These are phyloP conservation scores for Aproaerema taeniolella DNA, from an alignment of 2,888 invertebrate species.

Conservation along the genomic window DNA sequence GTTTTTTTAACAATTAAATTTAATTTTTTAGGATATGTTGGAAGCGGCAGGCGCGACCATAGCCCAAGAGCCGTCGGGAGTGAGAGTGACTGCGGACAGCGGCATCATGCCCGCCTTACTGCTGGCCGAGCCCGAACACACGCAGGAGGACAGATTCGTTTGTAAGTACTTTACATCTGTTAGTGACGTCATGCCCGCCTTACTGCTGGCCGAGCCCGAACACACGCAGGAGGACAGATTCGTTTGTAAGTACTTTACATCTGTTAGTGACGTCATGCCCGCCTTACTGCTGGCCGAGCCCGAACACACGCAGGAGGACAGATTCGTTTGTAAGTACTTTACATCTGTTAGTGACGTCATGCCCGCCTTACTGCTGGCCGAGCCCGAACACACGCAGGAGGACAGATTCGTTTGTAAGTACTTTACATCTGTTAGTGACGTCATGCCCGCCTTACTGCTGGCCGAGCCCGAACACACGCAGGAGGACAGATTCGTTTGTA, in stretches of 20 bases:
- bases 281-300: constrained; percentile 58
- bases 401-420: constrained; percentile 57
- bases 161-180: constrained; percentile 37
- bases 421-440: too few species aligned
- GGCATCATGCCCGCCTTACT: constrained; percentile 39
- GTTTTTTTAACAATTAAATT: too few species aligned
- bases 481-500: constrained; percentile 57
- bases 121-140: constrained; percentile 58
- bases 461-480: constrained; percentile 63
- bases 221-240: constrained; percentile 59
- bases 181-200: constrained; percentile 27
- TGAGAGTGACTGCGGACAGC: constrained; percentile 1
- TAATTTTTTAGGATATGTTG: constrained; percentile 61
- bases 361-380: constrained; percentile 53
- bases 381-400: constrained; percentile 61
- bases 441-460: constrained; percentile 50
- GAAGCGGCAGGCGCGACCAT: constrained; percentile 51
- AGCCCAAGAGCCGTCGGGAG: constrained; percentile 27
- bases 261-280: constrained; percentile 23
- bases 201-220: constrained; percentile 60
- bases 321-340: constrained; percentile 51
- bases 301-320: constrained; percentile 56
- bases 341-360: not conserved
- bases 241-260: constrained; percentile 42
- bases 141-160: constrained; percentile 57